Evolutionary conservation across 2,797 vertebrate genomes (phyloP), one percentile per base, ranked within the genome.

Genomic region (Alosa sapidissima): DNA sequence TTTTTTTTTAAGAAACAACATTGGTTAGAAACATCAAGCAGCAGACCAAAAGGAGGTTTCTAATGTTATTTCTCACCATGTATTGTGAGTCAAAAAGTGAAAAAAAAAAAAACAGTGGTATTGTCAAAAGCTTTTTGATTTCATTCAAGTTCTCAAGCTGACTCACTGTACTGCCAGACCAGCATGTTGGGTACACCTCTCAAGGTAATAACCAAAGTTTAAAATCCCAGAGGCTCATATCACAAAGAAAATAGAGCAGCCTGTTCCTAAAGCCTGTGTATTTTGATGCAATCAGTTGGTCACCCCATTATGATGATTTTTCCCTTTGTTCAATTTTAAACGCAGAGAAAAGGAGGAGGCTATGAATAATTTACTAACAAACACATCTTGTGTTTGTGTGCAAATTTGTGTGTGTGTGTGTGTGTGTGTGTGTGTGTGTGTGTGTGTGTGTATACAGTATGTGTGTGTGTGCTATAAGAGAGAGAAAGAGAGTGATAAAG

Each of bases 311-410:
- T 10, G 33, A 75, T 41, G 13, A 36, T 21, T 78, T 72, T 47
- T 47, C 16, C 6, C n/a, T 1, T 52, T 36, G 49, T 36, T 87
- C 84, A 84, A 62, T 87, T 85, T 83, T 75, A 78, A 81, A 87
- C 83, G 83, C 81, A 75, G 72, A 52, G 58, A 84, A 49, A 47
- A 78, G 41, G 72, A 24, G 84, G 84, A 84, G 19, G 33, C 33
- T 7, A 45, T 78, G 41, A 45, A 78, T 45, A 19, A 78, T 78
- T 78, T 84, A 48, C 82, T 84, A 45, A 45, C 72, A 78, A 78
- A 78, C 72, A 78, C 72, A 16, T 21, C 41, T 47, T 16, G 72
- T 19, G 58, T n/a, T 4, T 62, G 58, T n/a, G 58, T 62, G 58
- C n/a, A 21, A 24, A 9, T n/a, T 4, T 68, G 62, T 10, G n/a